A percentile compares a stretch with the other conserved stretches of the same genome.
These are phyloP conservation scores for Enteromius viviparus DNA, from an alignment of 2,797 vertebrate species.

Conservation along the genomic window DNA sequence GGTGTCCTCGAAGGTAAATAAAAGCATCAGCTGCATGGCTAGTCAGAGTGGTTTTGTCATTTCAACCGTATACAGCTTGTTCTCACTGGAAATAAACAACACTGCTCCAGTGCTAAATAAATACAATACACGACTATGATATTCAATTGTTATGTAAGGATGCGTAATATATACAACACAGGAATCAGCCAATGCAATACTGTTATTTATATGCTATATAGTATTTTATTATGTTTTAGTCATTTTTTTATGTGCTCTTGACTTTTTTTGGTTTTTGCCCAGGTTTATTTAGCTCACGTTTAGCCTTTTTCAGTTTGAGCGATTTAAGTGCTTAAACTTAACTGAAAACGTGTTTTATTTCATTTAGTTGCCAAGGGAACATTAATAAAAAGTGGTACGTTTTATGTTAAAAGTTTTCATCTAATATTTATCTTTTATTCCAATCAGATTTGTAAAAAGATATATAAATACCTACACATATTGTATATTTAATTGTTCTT, in stretches of 20 bases:
- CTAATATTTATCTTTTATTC: not conserved
- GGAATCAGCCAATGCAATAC: not conserved
- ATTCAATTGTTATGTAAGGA: not conserved
- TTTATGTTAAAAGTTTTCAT: not conserved
- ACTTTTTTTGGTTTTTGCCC: no score
- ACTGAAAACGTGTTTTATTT: not conserved
- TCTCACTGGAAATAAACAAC: not conserved
- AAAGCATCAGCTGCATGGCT: not conserved
- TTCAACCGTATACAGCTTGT: not conserved
- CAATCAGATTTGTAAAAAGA: no score
- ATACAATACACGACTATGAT: not conserved
- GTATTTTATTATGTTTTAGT: not conserved
- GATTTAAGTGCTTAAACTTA: not conserved
- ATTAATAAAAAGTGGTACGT: not conserved
- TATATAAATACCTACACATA: no score
- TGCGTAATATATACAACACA: not conserved
- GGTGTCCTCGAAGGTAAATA: not conserved
- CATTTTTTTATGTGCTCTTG: not conserved
- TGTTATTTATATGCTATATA: not conserved
- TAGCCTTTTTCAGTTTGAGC: not conserved
- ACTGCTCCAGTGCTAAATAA: not conserved
- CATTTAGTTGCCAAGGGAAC: not conserved
- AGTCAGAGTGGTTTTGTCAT: not conserved
- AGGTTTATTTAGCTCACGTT: no score
- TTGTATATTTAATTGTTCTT: not conserved